phyloP scores from a whole-genome alignment of 1,140 invertebrate genomes.

The Dendroctonus ponderosae region DNA sequence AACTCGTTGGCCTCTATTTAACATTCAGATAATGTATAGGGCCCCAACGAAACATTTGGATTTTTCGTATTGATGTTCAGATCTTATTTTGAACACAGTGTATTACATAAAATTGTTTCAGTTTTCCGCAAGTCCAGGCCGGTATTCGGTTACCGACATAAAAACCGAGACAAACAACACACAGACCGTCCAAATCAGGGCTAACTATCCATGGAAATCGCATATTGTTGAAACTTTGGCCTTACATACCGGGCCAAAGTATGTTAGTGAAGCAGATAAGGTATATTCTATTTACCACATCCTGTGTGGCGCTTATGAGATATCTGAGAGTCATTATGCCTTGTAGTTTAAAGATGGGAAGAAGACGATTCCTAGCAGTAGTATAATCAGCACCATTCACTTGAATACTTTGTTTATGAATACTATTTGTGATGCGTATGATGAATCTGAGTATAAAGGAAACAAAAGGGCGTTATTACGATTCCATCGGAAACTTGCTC shows the following conservation, averaged over 20 bases:
- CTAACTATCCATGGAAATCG: constrained; percentile 54
- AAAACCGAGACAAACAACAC: constrained; percentile 45
- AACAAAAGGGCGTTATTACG: constrained; percentile 52
- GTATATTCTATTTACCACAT: constrained; percentile 26
- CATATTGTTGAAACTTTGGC: constrained; percentile 48
- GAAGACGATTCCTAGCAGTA: constrained; percentile 46
- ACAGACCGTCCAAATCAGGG: constrained; percentile 55
- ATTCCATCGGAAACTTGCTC: constrained; percentile 69
- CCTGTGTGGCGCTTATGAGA: neutral
- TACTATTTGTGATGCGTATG: constrained; percentile 63
- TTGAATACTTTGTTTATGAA: constrained; percentile 61
- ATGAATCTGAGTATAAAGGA: constrained; percentile 45
- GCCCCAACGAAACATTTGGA: too few species aligned
- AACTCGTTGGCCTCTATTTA: too few species aligned
- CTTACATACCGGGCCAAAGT: constrained; percentile 17
- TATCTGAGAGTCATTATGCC: constrained; percentile 23
- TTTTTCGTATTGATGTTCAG: too few species aligned
- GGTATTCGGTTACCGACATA: constrained; percentile 60
- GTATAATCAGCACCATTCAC: constrained; percentile 56
- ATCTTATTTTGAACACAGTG: too few species aligned
- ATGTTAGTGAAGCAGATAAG: constrained; percentile 14
- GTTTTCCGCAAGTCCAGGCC: constrained; percentile 65
- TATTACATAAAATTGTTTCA: constrained; percentile 46
- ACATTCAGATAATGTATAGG: too few species aligned
- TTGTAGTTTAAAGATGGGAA: constrained; percentile 53